Evolutionary conservation across 2,888 invertebrate species (phyloP).

Genomic region (Pecten maximus): DNA sequence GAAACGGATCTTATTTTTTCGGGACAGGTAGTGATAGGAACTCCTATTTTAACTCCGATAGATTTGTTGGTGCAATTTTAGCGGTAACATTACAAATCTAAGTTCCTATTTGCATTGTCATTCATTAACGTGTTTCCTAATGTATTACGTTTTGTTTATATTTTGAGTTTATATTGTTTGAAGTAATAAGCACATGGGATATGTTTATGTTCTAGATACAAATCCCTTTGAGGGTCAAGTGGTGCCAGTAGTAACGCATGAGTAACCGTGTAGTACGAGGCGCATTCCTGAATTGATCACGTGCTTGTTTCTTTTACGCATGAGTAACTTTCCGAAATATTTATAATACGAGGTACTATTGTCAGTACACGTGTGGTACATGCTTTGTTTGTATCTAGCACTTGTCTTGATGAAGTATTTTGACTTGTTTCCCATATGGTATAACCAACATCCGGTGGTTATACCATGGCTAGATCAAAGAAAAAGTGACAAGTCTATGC

Average conservation of each 20-base stretch:
- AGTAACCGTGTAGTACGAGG: background rate
- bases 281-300: background rate
- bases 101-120: background rate
- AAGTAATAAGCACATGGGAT: too few relatives aligned
- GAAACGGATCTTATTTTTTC: slow-evolving; percentile 23
- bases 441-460: too few relatives aligned
- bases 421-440: too few relatives aligned
- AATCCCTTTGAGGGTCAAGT: too few relatives aligned
- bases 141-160: background rate
- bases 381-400: too few relatives aligned
- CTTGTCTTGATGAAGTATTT: too few relatives aligned
- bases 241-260: background rate
- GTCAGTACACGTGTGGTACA: background rate
- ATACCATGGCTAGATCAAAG: too few relatives aligned
- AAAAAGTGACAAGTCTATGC: too few relatives aligned
- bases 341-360: background rate
- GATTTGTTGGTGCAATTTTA: background rate
- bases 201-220: too few relatives aligned
- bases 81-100: background rate
- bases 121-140: background rate
- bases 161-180: too few relatives aligned
- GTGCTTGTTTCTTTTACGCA: background rate
- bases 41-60: background rate
- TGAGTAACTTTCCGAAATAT: background rate
- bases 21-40: background rate